Percentiles rank a stretch among this genome's conserved stretches.
Evolutionary conservation across 2,113 vertebrate genomes (phyloP).

Genomic region (Rhombomys opimus): DNA sequence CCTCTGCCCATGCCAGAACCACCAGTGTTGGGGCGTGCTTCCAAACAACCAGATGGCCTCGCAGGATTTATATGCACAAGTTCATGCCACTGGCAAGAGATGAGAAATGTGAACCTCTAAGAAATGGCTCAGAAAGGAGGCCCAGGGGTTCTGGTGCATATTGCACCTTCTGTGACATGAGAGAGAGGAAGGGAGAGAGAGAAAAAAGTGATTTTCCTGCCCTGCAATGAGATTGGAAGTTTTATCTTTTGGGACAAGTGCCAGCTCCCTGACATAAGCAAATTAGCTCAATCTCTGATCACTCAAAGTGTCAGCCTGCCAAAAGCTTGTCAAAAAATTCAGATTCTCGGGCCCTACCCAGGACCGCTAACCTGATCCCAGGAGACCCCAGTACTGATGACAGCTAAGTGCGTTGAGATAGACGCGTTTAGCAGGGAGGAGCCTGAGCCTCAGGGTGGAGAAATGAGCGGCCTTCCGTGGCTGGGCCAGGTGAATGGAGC

Average conservation of each 20-base stretch:
- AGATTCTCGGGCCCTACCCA: background rate
- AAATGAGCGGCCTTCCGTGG: background rate
- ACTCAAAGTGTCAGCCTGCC: accelerated
- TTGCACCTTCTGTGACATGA: background rate
- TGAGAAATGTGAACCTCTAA: conserved; percentile 6
- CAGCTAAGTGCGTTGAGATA: too few species aligned
- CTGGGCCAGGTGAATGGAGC: background rate
- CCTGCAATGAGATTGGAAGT: background rate
- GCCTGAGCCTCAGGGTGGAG: background rate
- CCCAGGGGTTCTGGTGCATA: background rate
- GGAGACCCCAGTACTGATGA: background rate
- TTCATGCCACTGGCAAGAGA: conserved; percentile 40
- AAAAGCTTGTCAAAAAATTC: background rate
- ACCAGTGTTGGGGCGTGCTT: background rate
- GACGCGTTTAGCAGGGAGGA: background rate
- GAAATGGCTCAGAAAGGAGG: conserved; percentile 17
- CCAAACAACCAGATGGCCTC: conserved; percentile 72
- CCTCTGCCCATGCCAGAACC: background rate
- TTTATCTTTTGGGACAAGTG: background rate
- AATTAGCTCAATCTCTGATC: background rate
- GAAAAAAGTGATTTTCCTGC: accelerated
- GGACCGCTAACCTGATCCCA: background rate
- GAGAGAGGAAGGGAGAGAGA: background rate
- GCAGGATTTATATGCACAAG: background rate
- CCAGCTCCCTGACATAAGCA: accelerated